Conservation (phyloP, 1,140 invertebrate species). For the Campodea augens region DNA sequence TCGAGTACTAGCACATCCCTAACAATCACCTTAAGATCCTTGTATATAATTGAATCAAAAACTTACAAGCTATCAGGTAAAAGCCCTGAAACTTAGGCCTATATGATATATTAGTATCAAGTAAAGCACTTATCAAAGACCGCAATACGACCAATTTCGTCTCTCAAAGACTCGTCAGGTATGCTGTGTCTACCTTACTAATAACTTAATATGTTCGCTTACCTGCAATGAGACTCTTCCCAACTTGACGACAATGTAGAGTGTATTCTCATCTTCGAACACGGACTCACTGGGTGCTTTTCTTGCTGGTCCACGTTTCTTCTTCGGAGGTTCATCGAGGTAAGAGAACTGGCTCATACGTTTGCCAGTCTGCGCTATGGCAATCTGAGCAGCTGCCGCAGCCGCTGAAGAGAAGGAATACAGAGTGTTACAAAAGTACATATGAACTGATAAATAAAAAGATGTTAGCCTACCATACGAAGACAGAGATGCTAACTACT, state of each 20-base stretch:
- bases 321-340: slow-evolving; percentile 17
- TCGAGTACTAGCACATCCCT: too few relatives aligned
- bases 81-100: too few relatives aligned
- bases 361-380: slow-evolving; percentile 19
- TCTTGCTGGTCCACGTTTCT: slow-evolving; percentile 24
- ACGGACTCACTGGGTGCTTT: slow-evolving; percentile 25
- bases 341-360: too few relatives aligned
- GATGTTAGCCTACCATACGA: background rate
- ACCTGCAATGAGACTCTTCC: slow-evolving; percentile 58
- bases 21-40: background rate
- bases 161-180: too few relatives aligned
- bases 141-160: too few relatives aligned
- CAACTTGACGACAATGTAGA: slow-evolving; percentile 60
- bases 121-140: too few relatives aligned
- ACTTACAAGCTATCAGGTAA: too few relatives aligned
- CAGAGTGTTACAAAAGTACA: background rate
- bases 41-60: background rate
- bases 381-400: slow-evolving; percentile 12
- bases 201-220: slow-evolving; percentile 18
- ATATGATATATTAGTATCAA: too few relatives aligned
- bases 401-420: slow-evolving; percentile 6
- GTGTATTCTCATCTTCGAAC: slow-evolving; percentile 52
- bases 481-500: background rate
- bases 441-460: background rate
- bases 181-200: too few relatives aligned